Evolutionary conservation across 1,140 invertebrate species (phyloP), one percentile per base, ranked within the genome.

Genomic region (Papilio polytes): DNA sequence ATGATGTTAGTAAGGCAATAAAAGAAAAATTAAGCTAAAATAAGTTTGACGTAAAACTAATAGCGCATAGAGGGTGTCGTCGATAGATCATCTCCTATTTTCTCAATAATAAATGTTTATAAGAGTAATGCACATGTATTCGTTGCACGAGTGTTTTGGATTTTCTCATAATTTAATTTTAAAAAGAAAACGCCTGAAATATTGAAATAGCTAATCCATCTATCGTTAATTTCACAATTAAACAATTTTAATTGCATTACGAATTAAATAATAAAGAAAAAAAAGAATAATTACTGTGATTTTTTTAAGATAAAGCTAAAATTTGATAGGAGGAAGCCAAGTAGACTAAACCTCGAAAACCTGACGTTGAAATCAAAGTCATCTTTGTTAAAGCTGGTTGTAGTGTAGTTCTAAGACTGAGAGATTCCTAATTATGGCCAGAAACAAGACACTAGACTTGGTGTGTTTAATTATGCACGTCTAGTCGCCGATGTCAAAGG

Each of bases 401-500:
- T 1, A 56, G 18, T 56, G 18, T 56, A 56, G 18, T n/a, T 36
- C 63, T 66, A 31, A 31, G 59, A 15, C 22, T 13, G 20, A 36
- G 36, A 41, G 36, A 41, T 41, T 26, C 36, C 63, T 70, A 36
- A 70, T 70, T 70, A 63, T 26, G 26, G 26, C 4, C 26, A 70
- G 26, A 31, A 70, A 70, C 13, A 7, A 31, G 26, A 13, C 3
- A 26, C 63, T 66, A 77, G 26, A 63, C 36, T 12, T 66, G n/a
- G 41, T 20, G 31, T 56, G n/a, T 41, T 12, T 66, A 56, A 78
- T 78, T 78, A 63, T 78, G 15, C 56, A 44, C 4, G 77, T 66
- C 56, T 59, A 13, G 31, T 63, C 56, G n/a, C 12, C 77, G 77
- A 78, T 66, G 77, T 78, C 77, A 78, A 78, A 78, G 77, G 77